Evolutionary conservation across 2,797 vertebrate genomes (phyloP).

Genomic region (Brachymystax lenok): DNA sequence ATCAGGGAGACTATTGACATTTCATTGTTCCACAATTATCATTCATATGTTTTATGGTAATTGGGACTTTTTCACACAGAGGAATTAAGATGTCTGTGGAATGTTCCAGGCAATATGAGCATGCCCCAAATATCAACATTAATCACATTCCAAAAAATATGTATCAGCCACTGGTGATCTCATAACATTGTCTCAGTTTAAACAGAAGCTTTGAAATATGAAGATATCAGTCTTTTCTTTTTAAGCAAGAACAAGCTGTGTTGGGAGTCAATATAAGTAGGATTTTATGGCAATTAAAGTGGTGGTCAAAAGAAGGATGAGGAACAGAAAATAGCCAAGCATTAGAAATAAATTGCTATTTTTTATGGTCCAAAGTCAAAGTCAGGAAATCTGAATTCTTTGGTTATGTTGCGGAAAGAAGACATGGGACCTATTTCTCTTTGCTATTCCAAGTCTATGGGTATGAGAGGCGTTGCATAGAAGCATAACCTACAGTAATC

Average conservation of each 20-base stretch:
- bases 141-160: constrained; percentile 70
- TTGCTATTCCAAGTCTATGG: background rate
- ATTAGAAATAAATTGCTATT: background rate
- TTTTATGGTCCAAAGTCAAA: background rate
- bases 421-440: background rate
- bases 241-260: constrained; percentile 36
- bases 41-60: constrained; percentile 80
- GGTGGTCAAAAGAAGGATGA: background rate
- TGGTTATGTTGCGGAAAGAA: background rate
- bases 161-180: constrained; percentile 59
- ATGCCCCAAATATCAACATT: constrained; percentile 72
- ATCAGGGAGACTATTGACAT: constrained; percentile 78
- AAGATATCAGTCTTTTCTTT: constrained; percentile 43
- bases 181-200: constrained; percentile 44
- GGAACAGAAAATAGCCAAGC: background rate
- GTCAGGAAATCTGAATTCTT: background rate
- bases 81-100: constrained; percentile 71
- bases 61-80: constrained; percentile 72
- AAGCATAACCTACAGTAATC: background rate
- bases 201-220: constrained; percentile 43
- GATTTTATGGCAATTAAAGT: constrained; percentile 32
- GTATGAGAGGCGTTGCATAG: background rate
- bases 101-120: constrained; percentile 69
- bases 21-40: constrained; percentile 80
- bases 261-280: constrained; percentile 46